Conservation (phyloP, 2,888 invertebrate species). For the Dendrolimus pini region DNA sequence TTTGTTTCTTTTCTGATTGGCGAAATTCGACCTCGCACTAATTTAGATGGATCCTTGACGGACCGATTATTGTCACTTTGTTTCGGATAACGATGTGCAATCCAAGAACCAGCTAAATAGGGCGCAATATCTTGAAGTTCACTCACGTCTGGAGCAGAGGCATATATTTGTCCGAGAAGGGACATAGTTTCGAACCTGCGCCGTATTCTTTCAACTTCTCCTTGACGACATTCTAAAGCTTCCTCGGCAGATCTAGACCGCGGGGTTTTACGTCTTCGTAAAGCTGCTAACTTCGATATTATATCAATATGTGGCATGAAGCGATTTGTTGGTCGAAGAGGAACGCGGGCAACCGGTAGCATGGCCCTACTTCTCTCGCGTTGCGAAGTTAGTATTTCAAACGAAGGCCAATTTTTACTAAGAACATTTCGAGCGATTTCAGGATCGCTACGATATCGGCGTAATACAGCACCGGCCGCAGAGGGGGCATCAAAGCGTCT, state of each 20-base stretch:
- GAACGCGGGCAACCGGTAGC: slow-evolving; percentile 80
- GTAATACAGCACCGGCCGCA: slow-evolving; percentile 65
- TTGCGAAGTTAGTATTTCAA: slow-evolving; percentile 47
- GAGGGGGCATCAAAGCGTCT: slow-evolving; percentile 85
- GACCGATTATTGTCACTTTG: slow-evolving; percentile 81
- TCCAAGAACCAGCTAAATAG: slow-evolving; percentile 87
- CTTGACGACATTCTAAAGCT: slow-evolving; percentile 71
- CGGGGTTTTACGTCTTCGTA: slow-evolving; percentile 66
- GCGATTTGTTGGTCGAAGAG: slow-evolving; percentile 81
- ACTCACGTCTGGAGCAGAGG: slow-evolving; percentile 87
- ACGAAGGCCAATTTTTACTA: slow-evolving; percentile 65
- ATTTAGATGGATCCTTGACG: slow-evolving; percentile 56
- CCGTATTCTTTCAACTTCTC: slow-evolving; percentile 84
- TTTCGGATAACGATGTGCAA: slow-evolving; percentile 86
- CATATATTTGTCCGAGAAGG: slow-evolving; percentile 85
- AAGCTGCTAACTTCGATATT: slow-evolving; percentile 89
- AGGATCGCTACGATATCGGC: slow-evolving; percentile 87
- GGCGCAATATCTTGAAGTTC: slow-evolving; percentile 87
- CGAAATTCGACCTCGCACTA: slow-evolving; percentile 43
- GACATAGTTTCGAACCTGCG: slow-evolving; percentile 84
- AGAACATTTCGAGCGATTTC: slow-evolving; percentile 80
- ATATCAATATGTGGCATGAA: slow-evolving; percentile 93
- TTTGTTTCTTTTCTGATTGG: slow-evolving; percentile 65
- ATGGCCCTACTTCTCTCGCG: slow-evolving; percentile 48
- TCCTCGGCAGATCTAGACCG: slow-evolving; percentile 71